Conservation (phyloP, 2,113 vertebrate species). For the Sardina pilchardus region DNA sequence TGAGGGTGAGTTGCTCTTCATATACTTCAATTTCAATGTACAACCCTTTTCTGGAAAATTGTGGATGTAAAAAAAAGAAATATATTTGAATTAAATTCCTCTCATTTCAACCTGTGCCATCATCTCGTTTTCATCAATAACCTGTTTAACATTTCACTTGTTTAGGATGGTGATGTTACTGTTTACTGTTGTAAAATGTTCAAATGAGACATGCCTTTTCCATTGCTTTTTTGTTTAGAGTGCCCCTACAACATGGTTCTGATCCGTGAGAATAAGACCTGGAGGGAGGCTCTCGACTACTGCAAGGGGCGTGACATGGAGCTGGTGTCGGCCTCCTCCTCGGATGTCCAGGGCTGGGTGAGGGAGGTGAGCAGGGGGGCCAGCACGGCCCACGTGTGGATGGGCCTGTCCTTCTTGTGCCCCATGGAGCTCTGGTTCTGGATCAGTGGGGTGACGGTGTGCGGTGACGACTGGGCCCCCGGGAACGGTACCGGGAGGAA, state of each 20-base stretch:
- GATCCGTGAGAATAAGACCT: not conserved
- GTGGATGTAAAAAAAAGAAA: too few species aligned
- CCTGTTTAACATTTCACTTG: too few species aligned
- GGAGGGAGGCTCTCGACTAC: slow-evolving; percentile 13
- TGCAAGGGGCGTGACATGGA: slow-evolving; percentile 18
- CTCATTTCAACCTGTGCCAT: too few species aligned
- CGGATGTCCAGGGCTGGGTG: not conserved
- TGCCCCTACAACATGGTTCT: slow-evolving; percentile 17
- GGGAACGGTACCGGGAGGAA: not conserved
- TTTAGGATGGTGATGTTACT: too few species aligned
- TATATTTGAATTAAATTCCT: too few species aligned
- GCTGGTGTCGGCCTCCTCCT: not conserved
- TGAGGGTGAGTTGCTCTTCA: slow-evolving; percentile 7
- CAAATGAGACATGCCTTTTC: not conserved
- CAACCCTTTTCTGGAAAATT: too few species aligned
- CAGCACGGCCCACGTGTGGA: not conserved
- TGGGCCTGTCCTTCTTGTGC: not conserved
- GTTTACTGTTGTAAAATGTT: too few species aligned
- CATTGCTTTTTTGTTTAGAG: not conserved
- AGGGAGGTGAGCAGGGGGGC: not conserved
- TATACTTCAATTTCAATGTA: too few species aligned
- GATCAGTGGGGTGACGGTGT: not conserved
- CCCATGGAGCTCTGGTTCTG: not conserved
- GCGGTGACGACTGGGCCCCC: not conserved
- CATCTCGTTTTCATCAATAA: too few species aligned